Evolutionary conservation across 2,113 vertebrate species (phyloP).

Genomic region (Otolemur garnettii): DNA sequence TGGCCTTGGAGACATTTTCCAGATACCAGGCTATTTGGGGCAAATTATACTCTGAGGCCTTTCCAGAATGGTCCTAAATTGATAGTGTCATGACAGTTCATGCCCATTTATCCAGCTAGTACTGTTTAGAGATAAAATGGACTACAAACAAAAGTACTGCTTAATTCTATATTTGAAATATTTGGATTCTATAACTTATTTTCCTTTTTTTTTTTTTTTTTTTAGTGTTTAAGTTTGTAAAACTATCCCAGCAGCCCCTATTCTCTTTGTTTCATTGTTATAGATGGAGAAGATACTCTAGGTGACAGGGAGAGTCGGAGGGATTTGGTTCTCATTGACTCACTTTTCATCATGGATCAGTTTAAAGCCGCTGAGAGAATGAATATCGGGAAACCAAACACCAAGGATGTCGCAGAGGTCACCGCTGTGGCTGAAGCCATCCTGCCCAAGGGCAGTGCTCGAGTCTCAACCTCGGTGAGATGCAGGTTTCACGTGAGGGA

Average conservation of each 20-base stretch:
- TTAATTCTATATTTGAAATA: neutral
- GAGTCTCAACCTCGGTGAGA: constrained; percentile 88
- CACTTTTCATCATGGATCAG: constrained; percentile 92
- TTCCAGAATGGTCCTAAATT: neutral
- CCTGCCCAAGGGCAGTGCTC: constrained; percentile 92
- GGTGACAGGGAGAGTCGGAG: constrained; percentile 80
- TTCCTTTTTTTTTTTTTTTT: too few species aligned
- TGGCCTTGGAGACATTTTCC: accelerated
- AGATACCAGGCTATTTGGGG: neutral
- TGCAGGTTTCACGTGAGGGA: accelerated
- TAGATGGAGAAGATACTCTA: constrained; percentile 84
- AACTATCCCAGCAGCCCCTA: too few species aligned
- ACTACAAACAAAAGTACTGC: neutral
- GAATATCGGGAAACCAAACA: constrained; percentile 83
- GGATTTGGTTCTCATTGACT: constrained; percentile 90
- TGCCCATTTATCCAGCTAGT: neutral
- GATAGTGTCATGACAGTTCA: accelerated
- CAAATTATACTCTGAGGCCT: neutral
- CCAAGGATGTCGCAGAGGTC: constrained; percentile 90
- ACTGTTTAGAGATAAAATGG: neutral
- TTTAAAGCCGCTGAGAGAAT: constrained; percentile 88
- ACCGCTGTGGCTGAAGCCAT: constrained; percentile 91
- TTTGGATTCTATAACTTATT: neutral
- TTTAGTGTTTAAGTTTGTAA: neutral
- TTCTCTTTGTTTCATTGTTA: neutral